Evolutionary conservation across 2,888 invertebrate species (phyloP), one percentile per base, ranked within the genome.

Genomic region (Drosophila rubida): DNA sequence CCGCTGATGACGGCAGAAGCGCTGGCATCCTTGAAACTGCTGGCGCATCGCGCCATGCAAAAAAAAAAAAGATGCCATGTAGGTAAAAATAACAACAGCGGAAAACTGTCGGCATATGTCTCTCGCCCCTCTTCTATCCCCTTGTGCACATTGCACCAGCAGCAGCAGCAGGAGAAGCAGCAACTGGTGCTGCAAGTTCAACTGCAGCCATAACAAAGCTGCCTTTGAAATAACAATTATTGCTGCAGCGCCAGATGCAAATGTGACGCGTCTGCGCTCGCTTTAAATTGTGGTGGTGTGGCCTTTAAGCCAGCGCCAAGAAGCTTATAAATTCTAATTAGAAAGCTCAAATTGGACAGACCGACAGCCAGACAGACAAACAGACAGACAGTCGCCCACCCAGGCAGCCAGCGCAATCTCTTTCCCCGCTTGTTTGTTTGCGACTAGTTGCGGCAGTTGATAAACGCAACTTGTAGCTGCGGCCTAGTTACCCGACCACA

Each of bases 141-240:
- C 3, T 5, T 5, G 3, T 0, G 3, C 6, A 1, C 19, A 1
- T 13, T 2, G 2, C 39, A 48, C 35, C 22, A 5, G 4, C 32
- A 11, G n/a, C 14, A 22, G 22, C 41, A 5, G n/a, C n/a, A n/a
- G n/a, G n/a, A 5, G 4, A 22, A 11, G n/a, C 14, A 22, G 2
- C 32, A 14, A 9, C 14, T 9, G 14, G 25, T 19, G 19, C 23
- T 25, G 32, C 46, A 25, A 49, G 60, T 60, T 65, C 65, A 54
- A 35, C 45, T 49, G 48, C 46, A 58, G 54, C 44, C 60, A 79
- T 69, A 78, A 82, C 68, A 78, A 75, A 72, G 66, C 49, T 48
- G 54, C 70, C 68, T 73, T 80, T 84, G 85, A 81, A 88, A 88
- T 73, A 88, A 87, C 89, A 88, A 85, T 85, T 87, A 85, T 77